phyloP scores from a whole-genome alignment of 37 sponge, comb jelly and placozoan species.

The Eunapius fragilis region DNA sequence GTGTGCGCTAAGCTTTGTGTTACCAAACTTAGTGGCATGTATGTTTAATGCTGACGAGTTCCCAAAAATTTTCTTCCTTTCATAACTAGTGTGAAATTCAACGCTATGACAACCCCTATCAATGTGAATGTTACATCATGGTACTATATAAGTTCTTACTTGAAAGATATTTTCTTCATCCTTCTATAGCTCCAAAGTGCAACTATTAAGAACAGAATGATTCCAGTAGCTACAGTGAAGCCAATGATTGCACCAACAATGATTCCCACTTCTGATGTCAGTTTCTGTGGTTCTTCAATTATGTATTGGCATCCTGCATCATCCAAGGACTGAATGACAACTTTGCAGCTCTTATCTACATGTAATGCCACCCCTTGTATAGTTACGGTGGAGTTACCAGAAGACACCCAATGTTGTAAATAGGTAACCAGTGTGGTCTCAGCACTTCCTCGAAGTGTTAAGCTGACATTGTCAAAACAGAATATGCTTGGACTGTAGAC shows the following conservation, averaged over 20 bases:
- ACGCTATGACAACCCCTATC: no score
- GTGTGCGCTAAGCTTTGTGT: no score
- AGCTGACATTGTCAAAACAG: background rate
- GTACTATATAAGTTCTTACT: background rate
- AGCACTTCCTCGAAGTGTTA: background rate
- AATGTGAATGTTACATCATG: no score
- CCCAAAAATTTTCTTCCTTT: no score
- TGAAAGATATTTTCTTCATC: background rate
- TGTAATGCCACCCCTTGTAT: background rate
- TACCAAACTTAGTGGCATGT: no score
- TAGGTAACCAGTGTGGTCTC: background rate
- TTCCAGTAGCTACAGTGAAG: background rate
- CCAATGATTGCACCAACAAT: background rate
- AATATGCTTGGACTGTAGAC: background rate
- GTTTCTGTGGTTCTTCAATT: background rate
- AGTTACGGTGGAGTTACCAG: background rate
- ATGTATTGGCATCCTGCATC: background rate
- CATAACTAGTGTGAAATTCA: no score
- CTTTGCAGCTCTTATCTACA: background rate
- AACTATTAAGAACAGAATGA: background rate
- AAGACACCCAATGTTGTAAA: background rate
- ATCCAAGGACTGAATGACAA: background rate
- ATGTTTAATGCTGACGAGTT: no score
- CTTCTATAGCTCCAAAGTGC: background rate
- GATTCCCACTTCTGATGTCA: background rate